Evolutionary conservation across 2,113 vertebrate species (phyloP).

Genomic region (Saccopteryx bilineata): DNA sequence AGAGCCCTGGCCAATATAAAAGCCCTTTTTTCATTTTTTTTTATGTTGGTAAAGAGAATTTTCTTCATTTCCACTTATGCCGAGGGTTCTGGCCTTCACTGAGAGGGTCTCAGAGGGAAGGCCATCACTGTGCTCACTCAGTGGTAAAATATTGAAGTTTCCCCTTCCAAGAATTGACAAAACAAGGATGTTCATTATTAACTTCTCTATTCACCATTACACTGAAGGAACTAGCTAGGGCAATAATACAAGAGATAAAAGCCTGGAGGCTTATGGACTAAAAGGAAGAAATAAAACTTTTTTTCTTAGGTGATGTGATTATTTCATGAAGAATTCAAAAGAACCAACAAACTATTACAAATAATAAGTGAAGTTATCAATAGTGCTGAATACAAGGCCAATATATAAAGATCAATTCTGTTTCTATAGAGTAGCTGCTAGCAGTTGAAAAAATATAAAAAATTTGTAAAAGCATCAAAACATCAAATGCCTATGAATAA

Average conservation of each 20-base stretch:
- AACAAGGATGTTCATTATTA: not conserved
- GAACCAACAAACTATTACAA: not conserved
- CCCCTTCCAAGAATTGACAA: not conserved
- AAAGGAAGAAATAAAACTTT: conserved; percentile 7
- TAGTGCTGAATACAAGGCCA: not conserved
- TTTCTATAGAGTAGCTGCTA: not conserved
- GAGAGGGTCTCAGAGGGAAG: not conserved
- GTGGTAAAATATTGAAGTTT: not conserved
- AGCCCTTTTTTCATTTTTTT: not conserved
- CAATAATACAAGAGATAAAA: not conserved
- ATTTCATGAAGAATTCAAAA: not conserved
- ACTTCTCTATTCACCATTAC: not conserved
- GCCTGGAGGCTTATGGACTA: not conserved
- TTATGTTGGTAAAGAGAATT: not conserved
- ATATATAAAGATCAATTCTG: not conserved
- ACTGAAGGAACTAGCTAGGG: not conserved
- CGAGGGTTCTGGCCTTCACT: not conserved
- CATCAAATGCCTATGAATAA: not conserved
- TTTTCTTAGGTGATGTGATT: not conserved
- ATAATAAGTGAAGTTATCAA: not conserved
- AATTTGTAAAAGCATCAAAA: not conserved
- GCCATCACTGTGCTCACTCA: not conserved
- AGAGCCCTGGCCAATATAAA: not conserved
- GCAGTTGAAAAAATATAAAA: not conserved
- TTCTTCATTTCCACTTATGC: not conserved